Conservation (phyloP, 2,797 vertebrate species). For the Enteromius mattozi region DNA sequence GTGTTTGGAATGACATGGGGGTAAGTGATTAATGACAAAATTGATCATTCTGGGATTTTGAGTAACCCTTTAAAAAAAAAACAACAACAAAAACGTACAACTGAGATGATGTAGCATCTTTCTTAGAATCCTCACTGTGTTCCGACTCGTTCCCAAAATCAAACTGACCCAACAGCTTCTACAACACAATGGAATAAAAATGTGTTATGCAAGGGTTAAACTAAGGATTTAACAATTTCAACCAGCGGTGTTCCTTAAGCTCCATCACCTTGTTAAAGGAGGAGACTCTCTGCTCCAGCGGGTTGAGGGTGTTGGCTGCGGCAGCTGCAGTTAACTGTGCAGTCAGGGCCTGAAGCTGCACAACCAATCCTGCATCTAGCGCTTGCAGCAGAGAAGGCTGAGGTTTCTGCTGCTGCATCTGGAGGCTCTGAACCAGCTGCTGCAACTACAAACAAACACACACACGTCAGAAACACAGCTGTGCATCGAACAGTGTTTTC, state of each 20-base stretch:
- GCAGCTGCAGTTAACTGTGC: constrained; percentile 97
- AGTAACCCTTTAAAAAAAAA: neutral
- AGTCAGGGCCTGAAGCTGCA: constrained; percentile 96
- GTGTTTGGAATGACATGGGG: too few species aligned
- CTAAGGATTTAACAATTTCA: neutral
- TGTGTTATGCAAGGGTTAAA: neutral
- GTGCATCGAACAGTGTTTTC: neutral
- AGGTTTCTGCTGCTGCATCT: constrained; percentile 98
- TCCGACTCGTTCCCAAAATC: constrained; percentile 94
- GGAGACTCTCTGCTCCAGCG: constrained; percentile 93
- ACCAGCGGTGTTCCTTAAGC: neutral
- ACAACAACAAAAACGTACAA: constrained; percentile 81
- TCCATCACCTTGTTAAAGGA: constrained; percentile 94
- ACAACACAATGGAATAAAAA: constrained; percentile 46
- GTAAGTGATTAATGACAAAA: too few species aligned
- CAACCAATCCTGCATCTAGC: constrained; percentile 94
- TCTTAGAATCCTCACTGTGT: constrained; percentile 91
- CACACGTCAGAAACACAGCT: constrained; percentile 27
- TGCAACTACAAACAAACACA: constrained; percentile 83
- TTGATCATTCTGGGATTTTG: too few species aligned
- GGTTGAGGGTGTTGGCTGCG: constrained; percentile 90
- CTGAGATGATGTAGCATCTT: constrained; percentile 88
- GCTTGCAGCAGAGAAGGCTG: constrained; percentile 96
- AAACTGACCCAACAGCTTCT: constrained; percentile 98
- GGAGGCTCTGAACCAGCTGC: constrained; percentile 95